Conservation (phyloP, 2,797 vertebrate species). For the Oophaga sylvatica region DNA sequence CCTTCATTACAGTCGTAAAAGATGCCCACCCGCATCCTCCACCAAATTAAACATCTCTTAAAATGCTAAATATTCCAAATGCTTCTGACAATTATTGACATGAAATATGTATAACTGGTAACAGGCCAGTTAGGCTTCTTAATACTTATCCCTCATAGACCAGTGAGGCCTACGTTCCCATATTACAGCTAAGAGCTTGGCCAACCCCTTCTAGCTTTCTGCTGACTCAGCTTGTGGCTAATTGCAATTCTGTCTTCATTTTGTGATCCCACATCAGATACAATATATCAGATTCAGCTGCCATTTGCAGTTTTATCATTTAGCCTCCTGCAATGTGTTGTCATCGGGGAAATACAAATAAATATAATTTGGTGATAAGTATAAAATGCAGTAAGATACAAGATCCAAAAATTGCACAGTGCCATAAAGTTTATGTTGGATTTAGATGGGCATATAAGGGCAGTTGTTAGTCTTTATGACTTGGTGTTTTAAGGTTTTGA, state of each 20-base stretch:
- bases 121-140: not conserved
- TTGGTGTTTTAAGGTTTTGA: not conserved
- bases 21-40: not conserved
- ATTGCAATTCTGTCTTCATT: not conserved
- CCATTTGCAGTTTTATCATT: slow-evolving; percentile 10
- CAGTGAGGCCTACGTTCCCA: not conserved
- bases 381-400: not conserved
- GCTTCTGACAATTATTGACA: not conserved
- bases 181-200: not conserved
- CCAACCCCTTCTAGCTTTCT: not conserved
- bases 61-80: not conserved
- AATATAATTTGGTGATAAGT: not conserved
- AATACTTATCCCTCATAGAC: not conserved
- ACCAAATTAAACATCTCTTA: not conserved
- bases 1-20: not conserved
- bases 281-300: not conserved
- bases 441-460: too few species aligned
- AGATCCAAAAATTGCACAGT: not conserved
- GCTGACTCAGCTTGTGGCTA: slow-evolving; percentile 49
- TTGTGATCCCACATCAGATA: not conserved
- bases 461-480: not conserved
- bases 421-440: not conserved
- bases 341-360: not conserved
- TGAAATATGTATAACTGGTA: not conserved
- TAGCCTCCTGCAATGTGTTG: not conserved